Base-by-base conservation (phyloP, 2,888 invertebrate species). In the Dryobotodes eremita region DNA sequence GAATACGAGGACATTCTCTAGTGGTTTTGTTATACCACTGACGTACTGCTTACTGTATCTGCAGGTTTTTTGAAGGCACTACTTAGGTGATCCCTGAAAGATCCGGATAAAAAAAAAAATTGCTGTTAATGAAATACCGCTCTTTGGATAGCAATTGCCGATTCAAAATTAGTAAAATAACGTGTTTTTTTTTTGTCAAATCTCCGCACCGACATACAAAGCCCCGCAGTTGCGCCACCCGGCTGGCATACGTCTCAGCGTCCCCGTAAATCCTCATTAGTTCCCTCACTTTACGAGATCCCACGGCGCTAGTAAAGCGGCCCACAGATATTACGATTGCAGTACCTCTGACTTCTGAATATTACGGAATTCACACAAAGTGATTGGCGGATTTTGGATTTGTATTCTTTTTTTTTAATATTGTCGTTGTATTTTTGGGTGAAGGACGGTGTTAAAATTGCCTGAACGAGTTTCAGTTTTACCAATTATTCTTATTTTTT, bases 231-330 rank as follows among this genome's bases (percentile, higher is more conserved):
- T 77, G 77, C 66, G 72, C 79, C 86, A 89, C 91, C 92, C 90
- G 87, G 65, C 69, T 77, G 90, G 92, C 91, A 92, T 92, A 86
- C 91, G 92, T 92, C 93, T 92, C 93, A 84, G 85, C 84, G 84
- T 89, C 87, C 89, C 91, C 92, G 95, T 97, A 97, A 96, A 97
- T 97, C 95, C 95, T 97, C 96, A 97, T 97, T 97, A 96, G 94
- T 86, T 89, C 90, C 93, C 93, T 86, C 87, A 85, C 94, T 96
- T 96, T 94, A 96, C 93, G 94, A 92, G 84, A 79, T 95, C 96
- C 96, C 97, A 94, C 90, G 93, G 94, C 95, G 96, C 91, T 92
- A 95, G 94, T 97, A 97, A 97, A 96, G 91, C 94, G 92, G 91
- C 89, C 91, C 92, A 90, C 89, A 81, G 73, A 84, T 89, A 89